Percentiles rank a stretch among this genome's conserved stretches.
Evolutionary conservation across 2,797 vertebrate species (phyloP).

Genomic region (Ficedula albicollis): DNA sequence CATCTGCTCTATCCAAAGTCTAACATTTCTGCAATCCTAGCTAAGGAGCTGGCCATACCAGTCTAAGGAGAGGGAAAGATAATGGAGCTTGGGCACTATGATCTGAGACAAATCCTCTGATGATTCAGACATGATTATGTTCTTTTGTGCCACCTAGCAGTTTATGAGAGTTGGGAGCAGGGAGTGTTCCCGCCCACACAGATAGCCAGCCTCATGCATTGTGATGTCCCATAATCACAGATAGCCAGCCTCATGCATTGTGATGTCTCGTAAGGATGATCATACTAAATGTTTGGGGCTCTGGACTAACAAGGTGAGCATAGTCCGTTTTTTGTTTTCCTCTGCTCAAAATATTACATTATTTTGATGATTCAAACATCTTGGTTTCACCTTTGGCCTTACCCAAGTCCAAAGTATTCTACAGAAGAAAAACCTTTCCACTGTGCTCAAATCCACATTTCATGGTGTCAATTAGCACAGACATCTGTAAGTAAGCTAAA

Average conservation of each 20-base stretch:
- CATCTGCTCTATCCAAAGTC: neutral
- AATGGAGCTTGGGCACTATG: neutral
- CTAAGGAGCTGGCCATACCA: neutral
- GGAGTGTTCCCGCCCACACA: neutral
- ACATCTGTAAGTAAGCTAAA: neutral
- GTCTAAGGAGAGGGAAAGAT: neutral
- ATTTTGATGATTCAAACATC: neutral
- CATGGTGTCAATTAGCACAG: neutral
- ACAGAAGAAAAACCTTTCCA: neutral
- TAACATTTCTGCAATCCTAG: neutral
- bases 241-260: accelerated
- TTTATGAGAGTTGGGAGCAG: neutral
- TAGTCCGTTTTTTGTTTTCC: neutral
- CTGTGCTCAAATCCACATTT: neutral
- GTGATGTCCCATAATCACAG: accelerated
- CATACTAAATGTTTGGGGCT: neutral
- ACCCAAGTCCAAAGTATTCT: neutral
- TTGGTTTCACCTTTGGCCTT: neutral
- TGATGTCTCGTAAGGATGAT: accelerated
- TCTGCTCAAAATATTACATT: neutral
- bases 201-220: accelerated
- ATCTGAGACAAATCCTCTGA: neutral
- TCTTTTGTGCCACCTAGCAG: neutral
- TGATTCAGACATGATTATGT: neutral
- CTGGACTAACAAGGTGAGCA: neutral